Conservation (phyloP, 2,888 invertebrate species). For the Lochmaea capreae region DNA sequence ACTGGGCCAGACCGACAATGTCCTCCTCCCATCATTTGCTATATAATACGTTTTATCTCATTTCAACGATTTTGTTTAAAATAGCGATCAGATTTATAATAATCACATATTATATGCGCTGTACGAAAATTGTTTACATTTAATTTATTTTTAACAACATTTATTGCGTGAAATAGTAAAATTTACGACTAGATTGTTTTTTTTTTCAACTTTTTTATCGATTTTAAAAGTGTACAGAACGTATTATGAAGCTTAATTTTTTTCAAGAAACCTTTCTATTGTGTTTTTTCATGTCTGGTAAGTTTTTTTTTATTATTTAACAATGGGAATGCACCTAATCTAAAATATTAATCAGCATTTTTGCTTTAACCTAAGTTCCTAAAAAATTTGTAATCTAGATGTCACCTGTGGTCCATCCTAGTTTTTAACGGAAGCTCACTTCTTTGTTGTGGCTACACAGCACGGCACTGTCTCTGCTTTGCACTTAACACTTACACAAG, state of each 20-base stretch:
- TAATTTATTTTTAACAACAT: not conserved
- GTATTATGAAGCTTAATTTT: not conserved
- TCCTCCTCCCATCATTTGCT: not conserved
- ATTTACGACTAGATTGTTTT: not conserved
- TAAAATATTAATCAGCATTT: too few species aligned
- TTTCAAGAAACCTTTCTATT: not conserved
- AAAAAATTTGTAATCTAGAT: too few species aligned
- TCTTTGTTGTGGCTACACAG: too few species aligned
- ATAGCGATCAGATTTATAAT: constrained; percentile 10
- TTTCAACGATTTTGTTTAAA: constrained; percentile 8
- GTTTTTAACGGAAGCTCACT: too few species aligned
- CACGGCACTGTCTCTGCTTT: too few species aligned
- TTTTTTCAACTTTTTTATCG: not conserved
- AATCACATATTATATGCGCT: not conserved
- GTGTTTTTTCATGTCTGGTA: not conserved
- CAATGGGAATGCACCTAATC: too few species aligned
- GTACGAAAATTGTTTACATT: not conserved
- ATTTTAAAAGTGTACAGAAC: not conserved
- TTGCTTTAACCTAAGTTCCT: too few species aligned
- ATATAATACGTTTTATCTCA: constrained; percentile 14
- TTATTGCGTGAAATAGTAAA: not conserved
- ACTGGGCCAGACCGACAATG: constrained; percentile 10
- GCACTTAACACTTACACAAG: too few species aligned
- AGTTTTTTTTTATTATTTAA: too few species aligned
- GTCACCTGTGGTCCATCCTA: too few species aligned